A percentile compares a stretch with the other conserved stretches of the same genome.
Conservation (phyloP, 2,797 vertebrate species). For the Rhinoraja longicauda region DNA sequence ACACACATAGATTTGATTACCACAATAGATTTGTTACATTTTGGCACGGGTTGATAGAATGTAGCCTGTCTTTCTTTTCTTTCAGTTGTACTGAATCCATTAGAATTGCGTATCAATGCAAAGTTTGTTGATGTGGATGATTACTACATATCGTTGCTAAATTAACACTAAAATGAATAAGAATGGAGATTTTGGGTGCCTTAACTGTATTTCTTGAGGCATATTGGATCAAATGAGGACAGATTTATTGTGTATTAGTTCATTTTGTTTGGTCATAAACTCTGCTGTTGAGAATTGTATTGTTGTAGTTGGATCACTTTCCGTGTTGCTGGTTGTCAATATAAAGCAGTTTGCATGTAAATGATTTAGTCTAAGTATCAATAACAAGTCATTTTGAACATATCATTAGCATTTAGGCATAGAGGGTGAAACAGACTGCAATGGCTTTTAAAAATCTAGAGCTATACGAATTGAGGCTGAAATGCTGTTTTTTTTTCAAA, state of each 20-base stretch:
- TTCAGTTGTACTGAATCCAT: background rate
- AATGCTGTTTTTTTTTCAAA: background rate
- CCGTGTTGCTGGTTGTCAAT: constrained; percentile 18
- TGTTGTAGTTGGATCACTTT: background rate
- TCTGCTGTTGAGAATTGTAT: background rate
- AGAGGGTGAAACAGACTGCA: background rate
- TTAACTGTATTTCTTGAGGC: background rate
- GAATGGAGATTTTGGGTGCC: background rate
- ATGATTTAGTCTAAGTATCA: background rate
- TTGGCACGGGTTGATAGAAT: background rate
- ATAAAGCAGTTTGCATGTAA: background rate
- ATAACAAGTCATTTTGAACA: background rate
- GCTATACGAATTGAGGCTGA: background rate
- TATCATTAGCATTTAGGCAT: background rate
- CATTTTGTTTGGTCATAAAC: background rate
- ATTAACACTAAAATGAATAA: background rate
- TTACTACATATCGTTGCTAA: background rate
- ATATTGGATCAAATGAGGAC: background rate
- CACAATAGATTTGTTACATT: background rate
- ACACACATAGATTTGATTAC: background rate
- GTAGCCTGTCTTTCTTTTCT: background rate
- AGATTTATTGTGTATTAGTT: background rate
- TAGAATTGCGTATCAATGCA: background rate
- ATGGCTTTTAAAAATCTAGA: background rate
- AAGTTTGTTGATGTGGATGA: background rate